Percentiles rank a stretch among this genome's conserved stretches.
Evolutionary conservation across 2,113 vertebrate species (phyloP).

Genomic region (Xiphophorus hellerii): DNA sequence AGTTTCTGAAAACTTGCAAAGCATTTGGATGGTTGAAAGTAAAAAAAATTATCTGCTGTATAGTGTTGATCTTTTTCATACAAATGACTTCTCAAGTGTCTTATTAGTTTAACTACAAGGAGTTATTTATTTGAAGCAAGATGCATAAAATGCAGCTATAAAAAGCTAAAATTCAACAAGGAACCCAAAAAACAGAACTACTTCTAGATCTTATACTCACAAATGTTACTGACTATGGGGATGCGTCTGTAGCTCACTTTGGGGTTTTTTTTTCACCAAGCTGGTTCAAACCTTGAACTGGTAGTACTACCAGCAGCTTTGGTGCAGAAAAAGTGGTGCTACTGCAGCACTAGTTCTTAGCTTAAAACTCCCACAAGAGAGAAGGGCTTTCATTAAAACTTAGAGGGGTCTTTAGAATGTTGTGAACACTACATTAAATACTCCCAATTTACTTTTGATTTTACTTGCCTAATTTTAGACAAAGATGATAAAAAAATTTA

Average conservation of each 20-base stretch:
- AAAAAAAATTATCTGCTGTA: neutral
- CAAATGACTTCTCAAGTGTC: neutral
- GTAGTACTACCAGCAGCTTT: too few relatives aligned
- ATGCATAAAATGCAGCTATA: conserved; percentile 1
- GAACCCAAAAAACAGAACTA: conserved; percentile 22
- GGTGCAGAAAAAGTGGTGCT: too few relatives aligned
- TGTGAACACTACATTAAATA: neutral
- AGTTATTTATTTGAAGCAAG: neutral
- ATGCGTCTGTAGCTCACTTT: conserved; percentile 24
- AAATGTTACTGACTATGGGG: neutral
- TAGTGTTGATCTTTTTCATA: neutral
- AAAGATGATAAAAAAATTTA: neutral
- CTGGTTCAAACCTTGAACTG: too few relatives aligned
- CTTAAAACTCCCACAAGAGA: neutral
- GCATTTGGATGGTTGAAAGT: neutral
- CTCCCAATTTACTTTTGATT: neutral
- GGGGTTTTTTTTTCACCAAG: conserved; percentile 44
- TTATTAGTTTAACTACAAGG: neutral
- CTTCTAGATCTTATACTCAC: conserved; percentile 3
- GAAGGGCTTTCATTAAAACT: neutral
- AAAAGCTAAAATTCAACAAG: conserved; percentile 1
- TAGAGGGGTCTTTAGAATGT: neutral
- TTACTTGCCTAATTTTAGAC: neutral
- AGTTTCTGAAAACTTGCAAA: neutral
- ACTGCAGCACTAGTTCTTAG: neutral